phyloP scores from a whole-genome alignment of 37 sponge, comb jelly and placozoan species.

The Cladorhizidae sp. region DNA sequence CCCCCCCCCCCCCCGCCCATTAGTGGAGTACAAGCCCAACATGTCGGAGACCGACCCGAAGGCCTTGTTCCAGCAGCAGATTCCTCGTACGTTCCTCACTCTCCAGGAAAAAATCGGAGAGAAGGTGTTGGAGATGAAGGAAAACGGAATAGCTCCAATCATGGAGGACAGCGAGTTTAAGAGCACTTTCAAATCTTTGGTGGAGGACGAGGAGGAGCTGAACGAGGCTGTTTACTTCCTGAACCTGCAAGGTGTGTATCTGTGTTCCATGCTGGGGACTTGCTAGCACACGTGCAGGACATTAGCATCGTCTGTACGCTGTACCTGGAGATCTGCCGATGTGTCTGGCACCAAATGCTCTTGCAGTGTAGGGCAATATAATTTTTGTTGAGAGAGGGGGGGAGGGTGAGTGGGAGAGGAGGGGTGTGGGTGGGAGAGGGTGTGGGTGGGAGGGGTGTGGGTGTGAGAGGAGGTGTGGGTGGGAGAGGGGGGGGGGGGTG shows the following conservation, averaged over 20 bases:
- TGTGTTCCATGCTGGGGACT: no score
- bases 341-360: no score
- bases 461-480: no score
- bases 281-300: no score
- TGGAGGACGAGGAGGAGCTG: slow-evolving; percentile 79
- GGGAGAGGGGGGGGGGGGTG: no score
- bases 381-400: no score
- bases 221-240: slow-evolving; percentile 80
- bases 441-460: no score
- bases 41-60: slow-evolving; percentile 38
- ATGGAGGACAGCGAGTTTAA: slow-evolving; percentile 38
- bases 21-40: slow-evolving; percentile 62
- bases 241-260: slow-evolving; percentile 67
- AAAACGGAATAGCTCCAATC: slow-evolving; percentile 32
- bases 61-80: slow-evolving; percentile 66
- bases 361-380: no score
- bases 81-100: slow-evolving; percentile 57
- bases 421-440: no score
- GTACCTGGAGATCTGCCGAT: no score
- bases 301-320: no score
- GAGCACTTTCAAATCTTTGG: slow-evolving; percentile 26
- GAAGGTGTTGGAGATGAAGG: slow-evolving; percentile 7
- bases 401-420: no score
- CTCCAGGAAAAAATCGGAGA: slow-evolving; percentile 60
- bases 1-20: neutral